A percentile compares a stretch with the other conserved stretches of the same genome.
Evolutionary conservation across 2,888 invertebrate genomes (phyloP).

Genomic region (Drosophila yooni): DNA sequence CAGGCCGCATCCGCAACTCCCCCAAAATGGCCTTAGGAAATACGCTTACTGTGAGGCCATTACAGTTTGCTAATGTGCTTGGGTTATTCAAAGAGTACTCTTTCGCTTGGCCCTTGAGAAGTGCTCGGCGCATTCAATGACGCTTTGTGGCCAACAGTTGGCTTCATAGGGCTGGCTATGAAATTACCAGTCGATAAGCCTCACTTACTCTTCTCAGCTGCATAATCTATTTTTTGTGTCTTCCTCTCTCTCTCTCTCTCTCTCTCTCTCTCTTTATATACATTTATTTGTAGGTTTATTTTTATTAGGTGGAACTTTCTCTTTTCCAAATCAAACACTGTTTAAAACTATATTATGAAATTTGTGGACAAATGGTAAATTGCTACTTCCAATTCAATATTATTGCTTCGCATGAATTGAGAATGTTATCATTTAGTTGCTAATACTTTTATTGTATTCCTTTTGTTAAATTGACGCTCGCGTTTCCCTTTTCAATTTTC

Average conservation of each 20-base stretch:
- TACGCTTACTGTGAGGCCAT: constrained; percentile 26
- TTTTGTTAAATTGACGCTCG: background rate
- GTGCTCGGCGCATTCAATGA: constrained; percentile 3
- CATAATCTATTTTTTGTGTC: background rate
- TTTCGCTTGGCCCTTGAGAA: constrained; percentile 6
- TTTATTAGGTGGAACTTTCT: background rate
- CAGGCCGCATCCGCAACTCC: constrained; percentile 25
- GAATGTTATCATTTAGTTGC: background rate
- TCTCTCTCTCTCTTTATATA: background rate
- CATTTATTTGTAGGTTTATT: background rate
- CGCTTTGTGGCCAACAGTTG: background rate
- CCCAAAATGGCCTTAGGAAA: constrained; percentile 15
- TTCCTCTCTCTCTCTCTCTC: background rate
- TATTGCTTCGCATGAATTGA: background rate
- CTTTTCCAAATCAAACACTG: background rate
- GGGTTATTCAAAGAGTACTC: background rate
- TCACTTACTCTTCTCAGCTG: background rate
- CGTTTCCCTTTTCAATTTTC: background rate
- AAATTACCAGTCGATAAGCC: background rate
- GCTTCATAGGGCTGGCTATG: background rate
- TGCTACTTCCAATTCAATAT: background rate
- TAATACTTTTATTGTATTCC: background rate
- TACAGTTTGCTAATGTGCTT: constrained; percentile 25
- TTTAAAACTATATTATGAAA: background rate
- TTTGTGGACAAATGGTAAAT: background rate